A percentile compares a stretch with the other conserved stretches of the same genome.
These are phyloP conservation scores for Serrognathus titanus DNA, from an alignment of 2,888 invertebrate species.

Conservation along the genomic window DNA sequence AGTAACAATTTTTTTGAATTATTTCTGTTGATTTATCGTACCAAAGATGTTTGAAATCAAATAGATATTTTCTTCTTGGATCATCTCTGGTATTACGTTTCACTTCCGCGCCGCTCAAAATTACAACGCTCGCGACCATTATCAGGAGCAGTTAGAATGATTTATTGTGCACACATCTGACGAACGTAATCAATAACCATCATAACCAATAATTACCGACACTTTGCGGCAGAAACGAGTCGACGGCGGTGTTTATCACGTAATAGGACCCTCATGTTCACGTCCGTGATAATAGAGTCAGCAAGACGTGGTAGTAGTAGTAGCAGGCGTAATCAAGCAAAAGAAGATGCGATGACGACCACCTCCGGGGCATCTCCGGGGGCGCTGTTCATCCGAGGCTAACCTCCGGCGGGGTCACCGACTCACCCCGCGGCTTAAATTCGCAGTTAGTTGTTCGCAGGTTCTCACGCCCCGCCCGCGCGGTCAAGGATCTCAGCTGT, in stretches of 20 bases:
- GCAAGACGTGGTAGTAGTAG: neutral
- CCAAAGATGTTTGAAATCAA: neutral
- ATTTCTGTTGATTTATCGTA: neutral
- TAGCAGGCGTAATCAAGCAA: conserved; percentile 12
- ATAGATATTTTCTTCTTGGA: neutral
- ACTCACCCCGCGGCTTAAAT: conserved; percentile 24
- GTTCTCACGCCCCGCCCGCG: conserved; percentile 31
- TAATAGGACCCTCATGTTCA: neutral
- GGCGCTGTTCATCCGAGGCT: conserved; percentile 16
- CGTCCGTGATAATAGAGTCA: neutral
- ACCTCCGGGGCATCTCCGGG: conserved; percentile 19
- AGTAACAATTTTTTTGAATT: too few species aligned
- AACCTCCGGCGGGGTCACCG: conserved; percentile 26
- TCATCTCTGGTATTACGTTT: neutral
- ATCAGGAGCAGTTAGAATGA: neutral
- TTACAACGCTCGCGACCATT: neutral
- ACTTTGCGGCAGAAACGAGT: neutral
- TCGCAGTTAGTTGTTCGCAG: conserved; percentile 21
- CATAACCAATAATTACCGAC: neutral
- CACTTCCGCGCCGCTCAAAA: conserved; percentile 1
- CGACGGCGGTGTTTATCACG: neutral
- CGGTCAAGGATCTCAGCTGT: conserved; percentile 27
- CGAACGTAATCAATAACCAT: neutral
- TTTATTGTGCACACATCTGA: neutral
- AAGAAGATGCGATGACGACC: conserved; percentile 15